Conservation (phyloP, 2,113 vertebrate genomes). For the Pimephales promelas region DNA sequence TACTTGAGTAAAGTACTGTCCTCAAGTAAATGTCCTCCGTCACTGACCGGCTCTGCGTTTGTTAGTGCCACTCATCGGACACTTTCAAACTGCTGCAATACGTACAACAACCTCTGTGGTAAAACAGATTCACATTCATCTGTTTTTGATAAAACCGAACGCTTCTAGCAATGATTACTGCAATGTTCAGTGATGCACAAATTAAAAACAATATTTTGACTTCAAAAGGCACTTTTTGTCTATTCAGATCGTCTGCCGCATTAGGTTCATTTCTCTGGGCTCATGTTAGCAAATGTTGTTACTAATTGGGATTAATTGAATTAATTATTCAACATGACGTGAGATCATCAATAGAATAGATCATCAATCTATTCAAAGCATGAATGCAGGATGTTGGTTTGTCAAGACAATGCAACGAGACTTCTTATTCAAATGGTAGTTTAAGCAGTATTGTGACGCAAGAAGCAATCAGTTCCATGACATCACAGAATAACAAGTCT, state of each 20-base stretch:
- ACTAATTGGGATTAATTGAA: background rate
- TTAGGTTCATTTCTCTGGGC: background rate
- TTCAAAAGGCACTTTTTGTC: background rate
- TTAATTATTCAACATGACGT: background rate
- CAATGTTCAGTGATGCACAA: too few relatives aligned
- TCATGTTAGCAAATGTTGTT: background rate
- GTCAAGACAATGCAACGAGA: background rate
- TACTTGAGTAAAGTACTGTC: too few relatives aligned
- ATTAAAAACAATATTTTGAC: too few relatives aligned
- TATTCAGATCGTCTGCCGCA: background rate
- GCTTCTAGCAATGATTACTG: background rate
- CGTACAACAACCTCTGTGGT: background rate
- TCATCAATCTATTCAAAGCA: background rate
- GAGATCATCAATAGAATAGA: background rate
- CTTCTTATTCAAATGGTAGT: background rate
- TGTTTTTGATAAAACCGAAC: background rate
- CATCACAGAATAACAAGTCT: constrained; percentile 9
- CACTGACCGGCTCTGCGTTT: too few relatives aligned
- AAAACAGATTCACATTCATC: background rate
- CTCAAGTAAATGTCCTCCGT: too few relatives aligned
- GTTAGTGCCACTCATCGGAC: background rate
- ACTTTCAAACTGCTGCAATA: background rate
- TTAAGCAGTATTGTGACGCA: background rate
- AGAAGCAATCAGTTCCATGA: background rate
- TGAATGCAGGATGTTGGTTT: too few relatives aligned